Evolutionary conservation across 2,113 vertebrate species (phyloP).

Genomic region (Hippocampus comes): DNA sequence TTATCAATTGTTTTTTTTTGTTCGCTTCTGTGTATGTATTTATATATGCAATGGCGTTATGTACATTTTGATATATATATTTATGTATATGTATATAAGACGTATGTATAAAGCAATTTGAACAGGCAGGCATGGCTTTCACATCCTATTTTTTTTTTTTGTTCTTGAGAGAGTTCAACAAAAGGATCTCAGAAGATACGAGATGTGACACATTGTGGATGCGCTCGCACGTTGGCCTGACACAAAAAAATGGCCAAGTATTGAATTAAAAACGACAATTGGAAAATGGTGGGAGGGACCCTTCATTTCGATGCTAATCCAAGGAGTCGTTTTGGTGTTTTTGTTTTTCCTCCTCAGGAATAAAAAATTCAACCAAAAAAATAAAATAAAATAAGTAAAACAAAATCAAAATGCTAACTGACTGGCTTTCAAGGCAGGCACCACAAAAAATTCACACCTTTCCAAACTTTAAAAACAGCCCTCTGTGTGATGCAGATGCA

Average conservation of each 20-base stretch:
- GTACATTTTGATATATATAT: slow-evolving; percentile 30
- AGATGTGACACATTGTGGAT: slow-evolving; percentile 76
- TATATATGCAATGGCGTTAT: slow-evolving; percentile 37
- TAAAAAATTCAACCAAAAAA: slow-evolving; percentile 12
- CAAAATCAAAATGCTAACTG: slow-evolving; percentile 39
- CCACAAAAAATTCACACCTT: slow-evolving; percentile 57
- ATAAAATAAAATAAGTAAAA: slow-evolving; percentile 11
- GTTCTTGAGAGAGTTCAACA: slow-evolving; percentile 68
- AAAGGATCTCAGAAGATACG: slow-evolving; percentile 37
- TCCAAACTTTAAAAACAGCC: slow-evolving; percentile 54
- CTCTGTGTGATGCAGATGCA: slow-evolving; percentile 65
- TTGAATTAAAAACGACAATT: slow-evolving; percentile 15
- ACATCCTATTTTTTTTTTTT: slow-evolving; percentile 76
- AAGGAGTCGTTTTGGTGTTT: slow-evolving; percentile 67
- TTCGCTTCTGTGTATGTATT: slow-evolving; percentile 71
- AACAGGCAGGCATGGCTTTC: slow-evolving; percentile 86
- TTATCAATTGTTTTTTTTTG: slow-evolving; percentile 72
- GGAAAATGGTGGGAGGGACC: slow-evolving; percentile 33
- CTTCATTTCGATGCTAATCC: slow-evolving; percentile 20
- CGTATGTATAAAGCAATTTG: slow-evolving; percentile 83
- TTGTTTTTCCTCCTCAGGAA: slow-evolving; percentile 36
- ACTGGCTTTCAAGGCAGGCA: slow-evolving; percentile 55
- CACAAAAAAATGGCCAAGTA: slow-evolving; percentile 13
- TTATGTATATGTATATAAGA: slow-evolving; percentile 77
- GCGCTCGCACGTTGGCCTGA: slow-evolving; percentile 44